phyloP scores from a whole-genome alignment of 2,888 invertebrate species.

The Alcis repandata region DNA sequence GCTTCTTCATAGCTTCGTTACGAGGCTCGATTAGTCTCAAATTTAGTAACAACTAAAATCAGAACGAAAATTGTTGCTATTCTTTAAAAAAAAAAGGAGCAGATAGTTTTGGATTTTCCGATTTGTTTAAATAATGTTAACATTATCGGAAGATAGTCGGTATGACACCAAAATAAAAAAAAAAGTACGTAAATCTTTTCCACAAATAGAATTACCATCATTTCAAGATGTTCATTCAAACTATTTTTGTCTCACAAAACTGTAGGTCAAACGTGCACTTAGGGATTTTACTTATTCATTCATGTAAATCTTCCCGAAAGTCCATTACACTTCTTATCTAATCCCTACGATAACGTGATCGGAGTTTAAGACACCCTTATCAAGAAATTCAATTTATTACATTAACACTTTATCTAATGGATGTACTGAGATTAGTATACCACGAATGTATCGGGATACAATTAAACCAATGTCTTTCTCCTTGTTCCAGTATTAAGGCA shows the following conservation, averaged over 20 bases:
- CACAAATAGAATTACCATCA: neutral
- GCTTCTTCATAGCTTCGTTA: too few species aligned
- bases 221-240: neutral
- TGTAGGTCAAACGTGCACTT: constrained; percentile 16
- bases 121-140: too few species aligned
- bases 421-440: constrained; percentile 45
- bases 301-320: constrained; percentile 34
- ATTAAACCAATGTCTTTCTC: constrained; percentile 47
- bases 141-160: neutral
- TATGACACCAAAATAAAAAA: neutral
- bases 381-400: constrained; percentile 45
- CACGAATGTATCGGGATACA: constrained; percentile 43
- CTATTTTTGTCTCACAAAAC: neutral
- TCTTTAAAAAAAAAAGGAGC: too few species aligned
- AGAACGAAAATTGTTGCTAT: too few species aligned
- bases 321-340: constrained; percentile 44
- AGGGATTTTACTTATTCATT: constrained; percentile 28
- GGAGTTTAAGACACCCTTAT: constrained; percentile 42
- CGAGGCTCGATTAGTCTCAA: too few species aligned
- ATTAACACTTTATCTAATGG: constrained; percentile 47
- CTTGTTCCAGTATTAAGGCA: constrained; percentile 36
- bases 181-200: neutral
- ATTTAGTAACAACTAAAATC: too few species aligned
- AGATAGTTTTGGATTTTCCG: too few species aligned
- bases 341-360: constrained; percentile 42